phyloP scores from a whole-genome alignment of 2,888 invertebrate genomes.

The Pseudoips prasinana region DNA sequence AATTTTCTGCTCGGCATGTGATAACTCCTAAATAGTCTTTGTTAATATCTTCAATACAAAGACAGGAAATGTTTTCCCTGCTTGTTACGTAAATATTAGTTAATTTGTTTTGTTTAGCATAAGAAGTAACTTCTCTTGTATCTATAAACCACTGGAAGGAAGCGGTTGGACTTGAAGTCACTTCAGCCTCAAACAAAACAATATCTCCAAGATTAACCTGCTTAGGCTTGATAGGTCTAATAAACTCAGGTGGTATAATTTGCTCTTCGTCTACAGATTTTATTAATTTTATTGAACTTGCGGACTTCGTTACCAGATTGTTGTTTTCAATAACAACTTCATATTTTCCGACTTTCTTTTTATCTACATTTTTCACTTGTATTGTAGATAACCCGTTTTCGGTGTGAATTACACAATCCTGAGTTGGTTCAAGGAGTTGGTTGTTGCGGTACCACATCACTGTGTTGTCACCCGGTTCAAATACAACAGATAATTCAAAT shows the following conservation, averaged over 20 bases:
- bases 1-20: slow-evolving; percentile 95
- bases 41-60: slow-evolving; percentile 87
- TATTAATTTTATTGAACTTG: slow-evolving; percentile 90
- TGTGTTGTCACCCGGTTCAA: slow-evolving; percentile 88
- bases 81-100: slow-evolving; percentile 87
- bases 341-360: slow-evolving; percentile 92
- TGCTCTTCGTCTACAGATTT: slow-evolving; percentile 82
- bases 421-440: slow-evolving; percentile 85
- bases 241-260: slow-evolving; percentile 87
- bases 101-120: slow-evolving; percentile 80
- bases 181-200: slow-evolving; percentile 89
- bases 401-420: slow-evolving; percentile 82
- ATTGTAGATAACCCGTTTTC: slow-evolving; percentile 85
- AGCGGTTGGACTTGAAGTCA: slow-evolving; percentile 89
- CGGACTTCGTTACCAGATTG: slow-evolving; percentile 89
- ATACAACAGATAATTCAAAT: slow-evolving; percentile 86
- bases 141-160: slow-evolving; percentile 95
- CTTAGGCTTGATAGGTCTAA: slow-evolving; percentile 86
- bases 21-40: slow-evolving; percentile 88
- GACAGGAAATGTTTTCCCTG: slow-evolving; percentile 89
- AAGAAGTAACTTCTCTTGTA: slow-evolving; percentile 84
- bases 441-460: slow-evolving; percentile 94
- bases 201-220: slow-evolving; percentile 88
- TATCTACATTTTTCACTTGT: slow-evolving; percentile 84
- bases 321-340: slow-evolving; percentile 91